Base-by-base conservation (phyloP, 1,140 invertebrate species). In the Sesamia nonagrioides region DNA sequence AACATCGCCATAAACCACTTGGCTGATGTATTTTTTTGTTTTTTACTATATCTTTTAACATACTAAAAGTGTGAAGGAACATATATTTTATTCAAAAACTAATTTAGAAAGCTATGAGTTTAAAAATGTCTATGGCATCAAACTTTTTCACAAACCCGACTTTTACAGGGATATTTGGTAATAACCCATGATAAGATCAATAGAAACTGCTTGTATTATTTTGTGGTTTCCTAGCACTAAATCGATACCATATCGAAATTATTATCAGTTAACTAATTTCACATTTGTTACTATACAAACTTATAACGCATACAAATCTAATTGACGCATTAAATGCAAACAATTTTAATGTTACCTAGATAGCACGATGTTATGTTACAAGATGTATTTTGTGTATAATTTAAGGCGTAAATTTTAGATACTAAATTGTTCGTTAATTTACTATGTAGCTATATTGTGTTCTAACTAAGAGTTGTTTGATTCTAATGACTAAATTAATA, bases 251-350 rank as follows among this genome's bases (percentile, higher is more conserved):
- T 77, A 77, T 77, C 75, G 60, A 54, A 77, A n/a, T n/a, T n/a
- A 68, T 52, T 77, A 77, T 77, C 73, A 68, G 54, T 77, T 66
- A 68, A 37, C 68, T 58, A 27, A 15, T 74, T 48, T 68, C 15
- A 60, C 1, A 27, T 73, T 73, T 27, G 5, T 73, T 58, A 42
- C 17, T 58, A 45, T 52, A 71, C 68, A 17, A 54, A 52, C 40
- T 27, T 27, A 2, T 71, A 54, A 52, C 68, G 68, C 68, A 69
- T 52, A 52, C n/a, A 52, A 52, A 71, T 71, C 68, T 71, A 71
- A 54, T 71, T 37, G 48, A 89, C 78, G 90, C 91, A 91, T 91
- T 79, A 89, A 91, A 92, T 91, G 91, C 91, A 91, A 91, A 89
- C 86, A 37, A 89, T 85, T 84, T 82, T 86, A 82, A 84, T 82